A percentile compares a stretch with the other conserved stretches of the same genome.
phyloP scores from a whole-genome alignment of 2,888 invertebrate genomes.

The Pyrrhosoma nymphula region DNA sequence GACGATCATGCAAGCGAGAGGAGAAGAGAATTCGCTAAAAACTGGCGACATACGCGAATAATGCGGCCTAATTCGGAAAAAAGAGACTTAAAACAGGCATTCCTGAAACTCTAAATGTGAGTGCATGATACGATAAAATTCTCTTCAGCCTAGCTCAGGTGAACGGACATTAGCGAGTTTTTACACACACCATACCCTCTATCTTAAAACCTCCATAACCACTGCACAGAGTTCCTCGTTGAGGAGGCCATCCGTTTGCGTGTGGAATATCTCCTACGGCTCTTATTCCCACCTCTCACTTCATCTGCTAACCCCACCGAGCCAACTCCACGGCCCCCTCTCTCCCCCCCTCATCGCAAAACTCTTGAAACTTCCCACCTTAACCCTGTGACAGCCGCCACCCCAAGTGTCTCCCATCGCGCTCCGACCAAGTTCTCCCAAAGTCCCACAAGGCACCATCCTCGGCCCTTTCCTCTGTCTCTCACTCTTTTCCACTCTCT shows the following conservation, averaged over 20 bases:
- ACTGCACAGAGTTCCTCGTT: neutral
- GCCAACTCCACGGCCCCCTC: neutral
- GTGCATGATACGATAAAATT: neutral
- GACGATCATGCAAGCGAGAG: too few relatives aligned
- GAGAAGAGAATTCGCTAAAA: too few relatives aligned
- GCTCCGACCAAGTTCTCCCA: constrained; percentile 24
- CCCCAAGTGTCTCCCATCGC: constrained; percentile 5
- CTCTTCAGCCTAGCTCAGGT: neutral
- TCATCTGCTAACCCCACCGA: neutral
- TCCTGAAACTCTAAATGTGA: neutral
- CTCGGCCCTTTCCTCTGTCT: neutral
- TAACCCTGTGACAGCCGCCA: constrained; percentile 40
- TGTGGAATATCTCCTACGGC: neutral
- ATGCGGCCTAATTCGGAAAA: too few relatives aligned
- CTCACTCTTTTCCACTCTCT: neutral
- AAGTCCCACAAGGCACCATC: constrained; percentile 34
- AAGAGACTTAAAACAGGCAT: neutral
- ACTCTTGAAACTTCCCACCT: constrained; percentile 28
- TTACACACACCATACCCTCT: neutral
- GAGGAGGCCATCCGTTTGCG: neutral
- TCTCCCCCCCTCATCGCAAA: neutral
- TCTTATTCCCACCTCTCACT: neutral
- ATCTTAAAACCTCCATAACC: neutral
- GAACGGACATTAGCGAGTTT: neutral
- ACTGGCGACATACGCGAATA: too few relatives aligned